These are phyloP conservation scores for Vidua macroura DNA, from an alignment of 2,113 vertebrate species.

Conservation along the genomic window DNA sequence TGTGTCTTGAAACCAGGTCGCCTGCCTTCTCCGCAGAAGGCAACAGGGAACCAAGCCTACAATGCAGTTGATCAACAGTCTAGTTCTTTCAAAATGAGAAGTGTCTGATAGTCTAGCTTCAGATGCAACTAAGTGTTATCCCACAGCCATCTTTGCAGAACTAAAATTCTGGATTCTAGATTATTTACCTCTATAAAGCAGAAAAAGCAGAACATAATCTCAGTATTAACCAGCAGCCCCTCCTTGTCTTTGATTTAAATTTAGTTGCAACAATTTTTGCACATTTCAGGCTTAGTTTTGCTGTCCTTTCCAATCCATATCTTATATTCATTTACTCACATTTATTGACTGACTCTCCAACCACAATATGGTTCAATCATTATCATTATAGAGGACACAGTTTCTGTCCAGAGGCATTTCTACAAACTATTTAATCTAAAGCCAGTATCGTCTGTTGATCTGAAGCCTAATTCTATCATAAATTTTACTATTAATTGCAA, in stretches of 20 bases:
- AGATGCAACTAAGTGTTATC: background rate
- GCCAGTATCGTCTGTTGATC: background rate
- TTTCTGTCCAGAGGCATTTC: background rate
- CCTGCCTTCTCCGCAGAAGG: too few relatives aligned
- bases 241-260: background rate
- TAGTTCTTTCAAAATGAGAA: background rate
- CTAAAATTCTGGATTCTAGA: background rate
- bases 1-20: too few relatives aligned
- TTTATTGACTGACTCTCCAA: background rate
- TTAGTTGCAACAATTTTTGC: fast-evolving
- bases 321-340: background rate
- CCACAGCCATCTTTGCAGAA: background rate
- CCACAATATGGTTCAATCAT: background rate
- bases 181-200: background rate
- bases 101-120: background rate
- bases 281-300: background rate
- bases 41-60: background rate
- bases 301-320: background rate
- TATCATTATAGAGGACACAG: background rate
- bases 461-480: background rate
- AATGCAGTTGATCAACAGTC: background rate
- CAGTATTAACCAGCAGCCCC: background rate
- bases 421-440: background rate
- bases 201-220: background rate
- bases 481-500: background rate